Conservation (phyloP, 1,140 invertebrate species). For the Phocides pigmalion region DNA sequence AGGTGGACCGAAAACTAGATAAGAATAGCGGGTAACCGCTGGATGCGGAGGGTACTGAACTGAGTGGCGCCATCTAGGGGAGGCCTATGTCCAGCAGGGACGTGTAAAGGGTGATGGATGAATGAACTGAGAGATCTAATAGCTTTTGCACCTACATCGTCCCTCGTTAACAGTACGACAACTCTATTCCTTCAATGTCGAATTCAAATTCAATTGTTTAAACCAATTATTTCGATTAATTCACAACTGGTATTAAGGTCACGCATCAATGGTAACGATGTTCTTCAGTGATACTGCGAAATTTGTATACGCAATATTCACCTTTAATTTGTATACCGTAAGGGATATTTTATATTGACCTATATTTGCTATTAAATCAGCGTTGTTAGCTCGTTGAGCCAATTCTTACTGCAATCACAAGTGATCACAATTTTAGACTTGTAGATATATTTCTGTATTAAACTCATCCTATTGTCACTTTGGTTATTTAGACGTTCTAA, state of each 20-base stretch:
- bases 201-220: constrained; percentile 45
- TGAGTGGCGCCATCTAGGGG: too few species aligned
- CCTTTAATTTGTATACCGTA: neutral
- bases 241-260: constrained; percentile 46
- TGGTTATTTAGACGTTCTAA: too few species aligned
- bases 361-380: constrained; percentile 9
- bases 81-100: too few species aligned
- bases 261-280: constrained; percentile 26
- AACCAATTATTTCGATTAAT: constrained; percentile 49
- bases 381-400: constrained; percentile 12
- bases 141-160: neutral
- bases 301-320: constrained; percentile 4
- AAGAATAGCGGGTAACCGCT: too few species aligned
- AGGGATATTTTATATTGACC: constrained; percentile 14
- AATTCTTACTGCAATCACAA: constrained; percentile 2
- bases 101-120: too few species aligned
- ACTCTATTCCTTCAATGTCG: constrained; percentile 44
- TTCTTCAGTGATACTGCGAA: constrained; percentile 35
- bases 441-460: too few species aligned
- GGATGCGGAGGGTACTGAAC: too few species aligned
- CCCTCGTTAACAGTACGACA: neutral
- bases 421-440: too few species aligned
- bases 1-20: too few species aligned
- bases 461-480: too few species aligned
- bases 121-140: too few species aligned